Evolutionary conservation across 2,888 invertebrate genomes (phyloP), one percentile per base, ranked within the genome.

Genomic region (Xanthia togata): DNA sequence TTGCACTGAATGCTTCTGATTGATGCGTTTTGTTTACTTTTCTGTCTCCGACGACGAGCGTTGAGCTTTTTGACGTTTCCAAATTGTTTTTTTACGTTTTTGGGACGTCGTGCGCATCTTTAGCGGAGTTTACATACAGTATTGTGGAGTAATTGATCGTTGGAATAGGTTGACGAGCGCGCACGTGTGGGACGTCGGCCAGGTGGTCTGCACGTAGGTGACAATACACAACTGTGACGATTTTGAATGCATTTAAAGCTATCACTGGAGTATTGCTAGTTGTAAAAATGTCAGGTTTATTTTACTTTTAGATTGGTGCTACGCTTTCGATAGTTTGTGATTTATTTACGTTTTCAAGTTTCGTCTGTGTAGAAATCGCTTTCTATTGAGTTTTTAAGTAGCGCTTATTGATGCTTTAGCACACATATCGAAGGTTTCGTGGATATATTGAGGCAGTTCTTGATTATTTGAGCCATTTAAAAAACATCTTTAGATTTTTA

Each of bases 1-100:
- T 65, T 80, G 85, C 82, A 76, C 84, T 85, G 82, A 64, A 85
- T 84, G 87, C 88, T 87, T 87, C 89, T 90, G 92, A 92, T 92
- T 90, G 92, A 92, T 92, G 93, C 90, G 91, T 92, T 94, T 93
- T 93, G 94, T 93, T 94, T 89, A 92, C 91, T 92, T 92, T 90
- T 87, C 90, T 89, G 90, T 89, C 91, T 89, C 87, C 73, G 79
- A 78, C 79, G 86, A 76, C 86, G 80, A 79, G 83, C 89, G 84
- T 84, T 86, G 70, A 89, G 84, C 69, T 78, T 87, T 88, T 87
- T 90, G 90, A 88, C 89, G 88, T 91, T 84, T 86, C 64, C 74
- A 88, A 74, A 76, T 82, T 82, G 73, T 86, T 88, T 85, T 86
- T 90, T 88, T 89, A 88, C 83, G 85, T 88, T 81, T 83, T 83